Base-by-base conservation (phyloP, 2,113 vertebrate species). In the Phycodurus eques region DNA sequence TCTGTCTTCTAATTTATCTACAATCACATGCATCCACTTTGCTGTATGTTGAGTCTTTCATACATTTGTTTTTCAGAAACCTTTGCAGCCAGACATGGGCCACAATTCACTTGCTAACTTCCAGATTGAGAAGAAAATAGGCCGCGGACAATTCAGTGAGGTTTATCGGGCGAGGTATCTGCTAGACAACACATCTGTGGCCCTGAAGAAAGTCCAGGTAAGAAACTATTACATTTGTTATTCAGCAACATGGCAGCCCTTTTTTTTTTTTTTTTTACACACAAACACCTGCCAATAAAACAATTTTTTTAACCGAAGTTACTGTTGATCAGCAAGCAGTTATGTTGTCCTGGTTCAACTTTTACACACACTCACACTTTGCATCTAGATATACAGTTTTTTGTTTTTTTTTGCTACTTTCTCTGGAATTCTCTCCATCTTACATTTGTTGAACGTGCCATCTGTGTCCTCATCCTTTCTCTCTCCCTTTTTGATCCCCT, bases 131-230 rank as follows among this genome's bases (percentile, higher is more conserved):
- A 99, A 99, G 83, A 99, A 98, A 88, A 98, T 99, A 61, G 96
- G 97, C 63, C 95, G 96, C 62, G 97, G 98, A 75, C 98, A 99
- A 80, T 99, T 99, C 86, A 99, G 98, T 74, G 98, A 99, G 92
- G 98, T 99, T 70, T 99, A 96, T 82, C 93, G 96, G 89, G 97
- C 98, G 9, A 90, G 94, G 31, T 98, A 95, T 86, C 90, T 97
- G 69, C 81, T 98, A 82, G 94, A 99, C 91, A 93, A 95, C 83
- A 96, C 97, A 0, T 92, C 96, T 5, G 94, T 98, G 83, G 98
- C 98, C 77, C 92, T 99, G 89, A 99, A 99, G 91, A 99, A 98
- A 90, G 94, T 99, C 15, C 96, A 99, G 96, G 97, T 99, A 90
- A 93, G 90, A 65, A 20, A 31, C 22, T 13, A 47, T 42, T 11